Evolutionary conservation across 2,797 vertebrate species (phyloP), one percentile per base, ranked within the genome.

Genomic region (Thamnophis elegans): DNA sequence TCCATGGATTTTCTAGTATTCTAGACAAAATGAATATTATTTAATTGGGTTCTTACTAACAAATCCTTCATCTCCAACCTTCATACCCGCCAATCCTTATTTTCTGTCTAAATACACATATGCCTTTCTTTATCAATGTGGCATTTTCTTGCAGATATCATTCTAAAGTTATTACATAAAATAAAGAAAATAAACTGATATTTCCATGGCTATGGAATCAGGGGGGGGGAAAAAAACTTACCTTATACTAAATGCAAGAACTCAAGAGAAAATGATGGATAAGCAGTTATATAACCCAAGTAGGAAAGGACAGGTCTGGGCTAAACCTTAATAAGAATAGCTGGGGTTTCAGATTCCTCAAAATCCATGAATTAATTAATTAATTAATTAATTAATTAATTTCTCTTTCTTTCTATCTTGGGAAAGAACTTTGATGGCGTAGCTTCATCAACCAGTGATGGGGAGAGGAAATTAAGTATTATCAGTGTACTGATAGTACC

Each of bases 81-180:
- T 92, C 89, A 73, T 20, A 85, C 93, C 73, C 89, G 59, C 92
- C 94, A 92, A 94, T 93, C 91, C 42, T n/a, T 91, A 91, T 88
- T 93, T 93, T 93, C 91, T 93, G 93, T 89, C 56, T 92, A 87
- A 92, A 89, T 28, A 78, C 26, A 60, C 36, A 59, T 89, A 93
- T 94, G 92, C 93, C 94, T 93, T 94, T 90, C 65, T 26, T 93
- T 88, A 85, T 90, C 90, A 88, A 92, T 94, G 92, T 59, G 65
- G 20, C n/a, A 28, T 62, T 93, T 87, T n/a, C 92, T 93, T 94
- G 58, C 28, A 16, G 36, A 85, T 60, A 4, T 36, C 16, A 11
- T 88, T 94, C 73, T 32, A n/a, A 88, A 26, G 58, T 92, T 91
- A 86, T 86, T 89, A 65, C 5, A 25, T 14, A 25, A 91, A 78